Evolutionary conservation across 2,797 vertebrate genomes (phyloP).

Genomic region (Pitangus sulphuratus): DNA sequence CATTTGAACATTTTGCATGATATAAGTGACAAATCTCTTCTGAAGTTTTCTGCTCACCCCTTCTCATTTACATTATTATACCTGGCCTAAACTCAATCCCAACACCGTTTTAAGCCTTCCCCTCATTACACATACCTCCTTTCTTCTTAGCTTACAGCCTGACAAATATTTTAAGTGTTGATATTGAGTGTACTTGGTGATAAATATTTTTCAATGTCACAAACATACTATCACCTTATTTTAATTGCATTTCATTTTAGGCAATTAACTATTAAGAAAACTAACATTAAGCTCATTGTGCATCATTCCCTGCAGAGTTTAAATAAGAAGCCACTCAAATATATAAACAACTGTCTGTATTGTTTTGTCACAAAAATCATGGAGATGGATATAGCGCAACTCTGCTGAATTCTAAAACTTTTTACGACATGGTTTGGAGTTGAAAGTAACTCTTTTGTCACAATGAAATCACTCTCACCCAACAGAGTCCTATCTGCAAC

Average conservation of each 20-base stretch:
- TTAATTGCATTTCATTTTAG: background rate
- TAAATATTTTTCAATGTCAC: background rate
- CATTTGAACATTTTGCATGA: background rate
- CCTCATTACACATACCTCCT: background rate
- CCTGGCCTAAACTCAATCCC: background rate
- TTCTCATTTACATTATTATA: background rate
- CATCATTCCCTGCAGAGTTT: background rate
- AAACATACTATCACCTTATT: background rate
- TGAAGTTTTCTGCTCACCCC: background rate
- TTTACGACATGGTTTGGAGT: background rate
- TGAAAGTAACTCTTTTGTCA: background rate
- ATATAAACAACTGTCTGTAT: background rate
- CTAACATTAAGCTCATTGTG: background rate
- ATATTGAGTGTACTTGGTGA: background rate
- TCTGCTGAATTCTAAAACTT: background rate
- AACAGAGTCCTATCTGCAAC: background rate
- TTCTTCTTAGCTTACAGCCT: background rate
- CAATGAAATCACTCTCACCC: background rate
- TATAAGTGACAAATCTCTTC: background rate
- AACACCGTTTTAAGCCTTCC: background rate
- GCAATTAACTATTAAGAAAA: background rate
- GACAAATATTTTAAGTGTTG: background rate
- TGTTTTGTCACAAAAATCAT: background rate
- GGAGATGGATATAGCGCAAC: background rate
- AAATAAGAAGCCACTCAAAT: background rate